Base-by-base conservation (phyloP, 2,797 vertebrate species). In the Poeciliopsis paucimaculata region DNA sequence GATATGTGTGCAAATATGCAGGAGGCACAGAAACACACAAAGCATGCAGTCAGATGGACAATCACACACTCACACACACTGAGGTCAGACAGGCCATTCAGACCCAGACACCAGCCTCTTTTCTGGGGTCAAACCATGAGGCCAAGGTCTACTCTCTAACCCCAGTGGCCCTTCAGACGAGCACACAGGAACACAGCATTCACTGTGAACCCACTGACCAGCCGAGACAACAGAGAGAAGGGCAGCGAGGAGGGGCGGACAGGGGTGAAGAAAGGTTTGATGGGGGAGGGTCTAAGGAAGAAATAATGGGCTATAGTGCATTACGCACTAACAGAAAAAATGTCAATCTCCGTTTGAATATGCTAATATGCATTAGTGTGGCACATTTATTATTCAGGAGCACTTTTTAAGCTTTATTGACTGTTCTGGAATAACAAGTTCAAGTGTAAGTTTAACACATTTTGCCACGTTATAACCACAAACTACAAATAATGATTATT, bases 101-200 rank as follows among this genome's bases (percentile, higher is more conserved):
- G 94, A 90, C 86, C 92, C 94, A 95, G 95, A 95, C 95, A 93
- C 86, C 81, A 88, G 94, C 90, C 90, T 94, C 88, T 91, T 91
- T 90, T 92, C 85, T 60, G 84, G 90, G 95, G 94, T 95, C 94
- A 95, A 90, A 89, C 90, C 92, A 91, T 89, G 94, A 94, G 94
- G 95, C 94, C 95, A 95, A 94, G 94, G 94, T 94, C 93, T 94
- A 83, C 89, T 90, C 91, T 74, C 81, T 91, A 77, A 92, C 89
- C 93, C 80, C 82, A 73, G 36, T 86, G 85, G 74, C 88, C 89
- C 79, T 86, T 80, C 80, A 83, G 71, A 88, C 60, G 72, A 78
- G 80, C 81, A 86, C 82, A 82, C 83, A 81, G 73, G 79, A 80
- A 83, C 82, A 82, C 79, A 81, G 76, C 81, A 85, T 84, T 81